Evolutionary conservation across 2,888 invertebrate species (phyloP), one percentile per base, ranked within the genome.

Genomic region (Lutraria lutraria): DNA sequence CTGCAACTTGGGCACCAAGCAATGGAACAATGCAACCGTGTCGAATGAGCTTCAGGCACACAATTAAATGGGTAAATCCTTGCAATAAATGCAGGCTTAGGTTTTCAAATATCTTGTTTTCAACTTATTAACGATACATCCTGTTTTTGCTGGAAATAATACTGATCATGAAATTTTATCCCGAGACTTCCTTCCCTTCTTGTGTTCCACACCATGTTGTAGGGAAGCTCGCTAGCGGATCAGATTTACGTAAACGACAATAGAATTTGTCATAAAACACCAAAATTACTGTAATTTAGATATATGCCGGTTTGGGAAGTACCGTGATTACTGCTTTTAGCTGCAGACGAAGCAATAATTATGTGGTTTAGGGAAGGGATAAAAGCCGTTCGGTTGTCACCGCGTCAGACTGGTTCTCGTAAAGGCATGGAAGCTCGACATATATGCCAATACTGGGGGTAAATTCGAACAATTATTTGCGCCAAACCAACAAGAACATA

Each of bases 261-360:
- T 76, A 60, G 68, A 81, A 87, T 87, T 87, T 87, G 82, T 87
- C 83, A 72, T 76, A 87, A 82, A 83, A 76, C 87, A 87, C 82
- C 43, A 56, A 83, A 52, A 87, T 87, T 83, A 87, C 34, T 43
- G 83, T 87, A 76, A 87, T 76, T 76, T 76, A 54, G 56, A 83
- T 86, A 82, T 86, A 63, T 82, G 72, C 52, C 53, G 60, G 80
- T 81, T 53, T 68, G 34, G 43, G 34, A 86, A 86, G 52, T 81
- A 68, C 29, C 81, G 81, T 63, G 81, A 81, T 81, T 81, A 81
- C 53, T 53, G 81, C 68, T 81, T 31, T 68, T 31, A 52, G 52
- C 34, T 81, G 52, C 81, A 81, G 81, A 56, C 63, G 56, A 81
- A 68, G 19, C 86, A 25, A 34, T 86, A 81, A 86, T 76, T 76